Percentiles rank a stretch among this genome's conserved stretches.
Evolutionary conservation across 2,888 invertebrate species (phyloP).

Genomic region (Craniophora ligustri): DNA sequence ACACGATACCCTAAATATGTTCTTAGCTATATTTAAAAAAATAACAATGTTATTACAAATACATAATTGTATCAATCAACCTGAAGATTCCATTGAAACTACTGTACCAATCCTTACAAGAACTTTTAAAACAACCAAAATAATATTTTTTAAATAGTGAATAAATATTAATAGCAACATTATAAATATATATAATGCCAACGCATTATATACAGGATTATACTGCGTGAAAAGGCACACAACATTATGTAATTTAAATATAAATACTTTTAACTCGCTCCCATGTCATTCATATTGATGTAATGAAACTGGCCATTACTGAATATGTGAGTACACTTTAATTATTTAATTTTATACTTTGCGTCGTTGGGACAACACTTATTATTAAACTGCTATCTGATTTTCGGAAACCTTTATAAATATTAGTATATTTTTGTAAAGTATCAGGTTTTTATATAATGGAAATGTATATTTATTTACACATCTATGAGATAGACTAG

Average conservation of each 20-base stretch:
- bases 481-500: too few relatives aligned
- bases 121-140: too few relatives aligned
- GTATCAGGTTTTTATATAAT: too few relatives aligned
- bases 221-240: conserved; percentile 21
- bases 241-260: conserved; percentile 53
- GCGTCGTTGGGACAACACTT: neutral
- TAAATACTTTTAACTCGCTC: conserved; percentile 48
- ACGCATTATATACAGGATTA: conserved; percentile 1
- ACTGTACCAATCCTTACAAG: too few relatives aligned
- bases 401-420: neutral
- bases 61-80: too few relatives aligned
- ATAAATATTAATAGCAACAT: conserved; percentile 21
- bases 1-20: too few relatives aligned
- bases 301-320: conserved; percentile 42
- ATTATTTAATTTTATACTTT: conserved; percentile 11
- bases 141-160: conserved; percentile 16
- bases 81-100: too few relatives aligned
- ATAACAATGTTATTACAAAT: too few relatives aligned
- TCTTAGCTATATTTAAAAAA: too few relatives aligned
- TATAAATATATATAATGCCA: conserved; percentile 17
- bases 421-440: neutral
- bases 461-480: too few relatives aligned
- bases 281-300: conserved; percentile 47
- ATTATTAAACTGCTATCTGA: neutral
- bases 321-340: conserved; percentile 30